Conservation (phyloP, 2,113 vertebrate species). For the Vidua chalybeata region DNA sequence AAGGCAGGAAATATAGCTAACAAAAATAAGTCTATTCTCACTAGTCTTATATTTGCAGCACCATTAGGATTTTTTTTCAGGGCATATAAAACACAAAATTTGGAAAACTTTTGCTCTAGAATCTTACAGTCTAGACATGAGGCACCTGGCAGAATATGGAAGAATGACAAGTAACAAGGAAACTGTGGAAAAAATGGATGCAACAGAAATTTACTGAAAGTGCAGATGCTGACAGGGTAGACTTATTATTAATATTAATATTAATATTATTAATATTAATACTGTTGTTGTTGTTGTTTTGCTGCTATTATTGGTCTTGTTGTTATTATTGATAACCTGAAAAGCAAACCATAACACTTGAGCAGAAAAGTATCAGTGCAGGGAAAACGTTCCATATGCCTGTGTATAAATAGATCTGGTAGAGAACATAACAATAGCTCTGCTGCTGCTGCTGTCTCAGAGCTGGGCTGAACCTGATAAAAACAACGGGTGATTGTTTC, state of each 20-base stretch:
- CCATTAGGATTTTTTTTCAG: not conserved
- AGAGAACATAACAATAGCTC: not conserved
- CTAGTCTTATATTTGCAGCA: not conserved
- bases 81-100: not conserved
- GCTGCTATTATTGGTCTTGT: not conserved
- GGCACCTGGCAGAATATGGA: not conserved
- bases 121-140: not conserved
- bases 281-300: not conserved
- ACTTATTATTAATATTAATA: not conserved
- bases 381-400: not conserved
- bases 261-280: not conserved
- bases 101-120: not conserved
- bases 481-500: not conserved
- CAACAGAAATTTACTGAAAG: not conserved
- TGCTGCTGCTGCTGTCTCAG: not conserved
- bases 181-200: not conserved
- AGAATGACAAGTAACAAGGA: not conserved
- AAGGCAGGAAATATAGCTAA: not conserved
- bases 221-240: not conserved
- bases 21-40: not conserved
- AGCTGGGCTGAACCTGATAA: not conserved
- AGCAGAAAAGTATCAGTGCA: not conserved
- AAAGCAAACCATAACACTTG: not conserved
- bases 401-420: not conserved
- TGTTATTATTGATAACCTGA: not conserved